These are phyloP conservation scores for Brevipalpus yothersi DNA, from an alignment of 1,140 invertebrate genomes.

Conservation along the genomic window DNA sequence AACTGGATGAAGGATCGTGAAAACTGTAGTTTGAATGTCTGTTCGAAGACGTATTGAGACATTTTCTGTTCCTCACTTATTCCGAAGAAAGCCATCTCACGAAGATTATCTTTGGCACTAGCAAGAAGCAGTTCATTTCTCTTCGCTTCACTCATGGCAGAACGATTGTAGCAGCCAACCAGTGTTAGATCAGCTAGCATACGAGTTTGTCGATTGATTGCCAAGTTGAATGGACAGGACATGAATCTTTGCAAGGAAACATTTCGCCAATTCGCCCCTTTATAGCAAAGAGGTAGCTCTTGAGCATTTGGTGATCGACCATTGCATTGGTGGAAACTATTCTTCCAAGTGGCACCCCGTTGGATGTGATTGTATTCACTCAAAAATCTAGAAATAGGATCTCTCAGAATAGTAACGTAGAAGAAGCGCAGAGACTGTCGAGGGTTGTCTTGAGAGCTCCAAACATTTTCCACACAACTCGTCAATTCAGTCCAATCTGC, in stretches of 20 bases:
- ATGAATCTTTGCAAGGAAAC: constrained; percentile 57
- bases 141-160: constrained; percentile 32
- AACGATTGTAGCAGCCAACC: constrained; percentile 80
- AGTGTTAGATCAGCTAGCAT: constrained; percentile 87
- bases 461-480: constrained; percentile 56
- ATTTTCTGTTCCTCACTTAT: constrained; percentile 83
- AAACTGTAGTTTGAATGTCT: constrained; percentile 82
- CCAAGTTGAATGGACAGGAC: constrained; percentile 68
- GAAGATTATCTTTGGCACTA: constrained; percentile 80
- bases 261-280: constrained; percentile 28
- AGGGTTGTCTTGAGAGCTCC: constrained; percentile 50
- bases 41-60: constrained; percentile 86
- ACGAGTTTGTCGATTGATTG: constrained; percentile 80
- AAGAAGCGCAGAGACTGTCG: constrained; percentile 37
- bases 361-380: constrained; percentile 87
- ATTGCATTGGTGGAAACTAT: constrained; percentile 57
- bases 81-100: constrained; percentile 86
- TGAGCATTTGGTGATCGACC: constrained; percentile 46
- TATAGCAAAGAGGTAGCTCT: constrained; percentile 28
- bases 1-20: constrained; percentile 64
- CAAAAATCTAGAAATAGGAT: constrained; percentile 67
- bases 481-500: constrained; percentile 94
- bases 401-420: constrained; percentile 79
- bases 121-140: constrained; percentile 57
- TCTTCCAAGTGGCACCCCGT: constrained; percentile 84